These are phyloP conservation scores for Lampropteryx suffumata DNA, from an alignment of 2,888 invertebrate species.

Conservation along the genomic window DNA sequence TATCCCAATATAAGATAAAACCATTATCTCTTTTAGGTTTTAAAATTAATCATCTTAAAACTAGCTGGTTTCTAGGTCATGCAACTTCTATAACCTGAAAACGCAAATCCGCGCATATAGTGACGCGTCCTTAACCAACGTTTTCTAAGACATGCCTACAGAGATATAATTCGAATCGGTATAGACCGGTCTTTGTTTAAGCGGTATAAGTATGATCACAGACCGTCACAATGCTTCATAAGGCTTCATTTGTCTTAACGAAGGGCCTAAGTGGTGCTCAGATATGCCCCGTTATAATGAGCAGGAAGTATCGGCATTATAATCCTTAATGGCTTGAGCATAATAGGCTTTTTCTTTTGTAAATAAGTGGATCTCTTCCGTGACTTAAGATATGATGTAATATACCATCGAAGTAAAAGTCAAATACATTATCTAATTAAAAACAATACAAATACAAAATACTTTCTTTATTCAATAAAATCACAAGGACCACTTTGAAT, in stretches of 20 bases:
- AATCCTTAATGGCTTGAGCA: slow-evolving; percentile 13
- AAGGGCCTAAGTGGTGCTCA: slow-evolving; percentile 28
- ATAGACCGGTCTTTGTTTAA: slow-evolving; percentile 32
- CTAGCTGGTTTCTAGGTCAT: no score
- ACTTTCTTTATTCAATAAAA: no score
- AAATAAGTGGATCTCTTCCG: no score
- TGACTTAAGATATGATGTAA: no score
- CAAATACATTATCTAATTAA: no score
- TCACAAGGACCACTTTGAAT: no score
- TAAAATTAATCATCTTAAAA: no score
- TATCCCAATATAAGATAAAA: no score
- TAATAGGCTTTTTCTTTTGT: slow-evolving; percentile 11
- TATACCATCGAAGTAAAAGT: no score
- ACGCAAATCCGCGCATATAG: not conserved
- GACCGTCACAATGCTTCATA: slow-evolving; percentile 29
- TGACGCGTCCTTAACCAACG: slow-evolving; percentile 21
- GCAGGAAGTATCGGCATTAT: slow-evolving; percentile 19
- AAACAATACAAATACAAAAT: no score
- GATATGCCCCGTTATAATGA: slow-evolving; percentile 29
- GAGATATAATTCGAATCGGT: slow-evolving; percentile 35
- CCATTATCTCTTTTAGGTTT: no score
- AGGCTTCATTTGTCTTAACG: slow-evolving; percentile 24
- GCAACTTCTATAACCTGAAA: no score
- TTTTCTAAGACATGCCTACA: slow-evolving; percentile 28
- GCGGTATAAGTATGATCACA: slow-evolving; percentile 33